These are phyloP conservation scores for Uloborus diversus DNA, from an alignment of 1,140 invertebrate genomes.

Conservation along the genomic window DNA sequence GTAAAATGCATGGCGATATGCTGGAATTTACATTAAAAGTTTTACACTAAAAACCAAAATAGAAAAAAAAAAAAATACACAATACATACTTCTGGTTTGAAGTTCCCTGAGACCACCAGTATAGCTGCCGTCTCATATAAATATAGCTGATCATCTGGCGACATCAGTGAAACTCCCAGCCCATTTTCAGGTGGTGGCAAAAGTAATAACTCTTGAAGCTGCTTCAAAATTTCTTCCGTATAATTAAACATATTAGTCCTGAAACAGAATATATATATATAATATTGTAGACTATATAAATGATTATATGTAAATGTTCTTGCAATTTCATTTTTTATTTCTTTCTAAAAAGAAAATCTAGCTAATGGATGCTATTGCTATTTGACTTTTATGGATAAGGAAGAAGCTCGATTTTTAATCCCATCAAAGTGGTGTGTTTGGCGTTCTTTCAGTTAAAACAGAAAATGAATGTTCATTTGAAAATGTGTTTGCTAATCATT, in stretches of 20 bases:
- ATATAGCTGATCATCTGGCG: conserved; percentile 71
- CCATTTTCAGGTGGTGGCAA: conserved; percentile 67
- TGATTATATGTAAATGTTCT: not conserved
- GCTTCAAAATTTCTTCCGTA: conserved; percentile 69
- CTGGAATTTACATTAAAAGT: no score
- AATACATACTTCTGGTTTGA: conserved; percentile 64
- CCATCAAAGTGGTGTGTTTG: no score
- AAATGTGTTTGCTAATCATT: no score
- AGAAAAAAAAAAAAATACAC: no score
- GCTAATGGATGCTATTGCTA: no score
- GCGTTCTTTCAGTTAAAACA: no score
- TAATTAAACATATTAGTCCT: conserved; percentile 68
- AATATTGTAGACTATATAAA: not conserved
- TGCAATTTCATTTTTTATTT: no score
- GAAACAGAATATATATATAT: conserved; percentile 11
- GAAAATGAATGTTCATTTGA: no score
- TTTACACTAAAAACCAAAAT: not conserved
- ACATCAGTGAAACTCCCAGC: conserved; percentile 62
- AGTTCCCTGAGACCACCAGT: conserved; percentile 68
- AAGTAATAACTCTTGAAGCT: conserved; percentile 68
- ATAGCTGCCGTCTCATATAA: conserved; percentile 71
- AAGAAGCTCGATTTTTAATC: no score
- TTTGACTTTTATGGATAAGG: no score
- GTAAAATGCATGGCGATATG: no score
- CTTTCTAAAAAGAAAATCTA: no score